Percentiles rank a stretch among this genome's conserved stretches.
These are phyloP conservation scores for Myiagra hebetior DNA, from an alignment of 2,113 vertebrate genomes.

Conservation along the genomic window DNA sequence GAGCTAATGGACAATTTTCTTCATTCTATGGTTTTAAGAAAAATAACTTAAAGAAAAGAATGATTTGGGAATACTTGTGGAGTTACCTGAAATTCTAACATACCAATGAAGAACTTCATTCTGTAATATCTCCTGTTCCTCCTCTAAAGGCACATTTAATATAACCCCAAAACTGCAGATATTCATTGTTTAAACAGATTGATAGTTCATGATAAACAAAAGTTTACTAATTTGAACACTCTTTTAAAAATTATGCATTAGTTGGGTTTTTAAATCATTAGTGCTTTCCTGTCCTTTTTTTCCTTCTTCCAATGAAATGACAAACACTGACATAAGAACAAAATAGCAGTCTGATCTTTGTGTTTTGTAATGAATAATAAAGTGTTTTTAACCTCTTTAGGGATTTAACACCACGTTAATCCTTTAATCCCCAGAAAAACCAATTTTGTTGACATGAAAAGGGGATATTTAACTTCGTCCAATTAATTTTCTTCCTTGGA, in stretches of 20 bases:
- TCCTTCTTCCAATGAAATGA: constrained; percentile 49
- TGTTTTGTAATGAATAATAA: constrained; percentile 94
- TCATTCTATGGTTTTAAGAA: not conserved
- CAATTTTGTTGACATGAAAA: constrained; percentile 89
- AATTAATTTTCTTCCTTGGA: constrained; percentile 93
- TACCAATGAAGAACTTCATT: not conserved
- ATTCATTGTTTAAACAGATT: not conserved
- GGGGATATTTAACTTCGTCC: constrained; percentile 86
- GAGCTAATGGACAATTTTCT: not conserved
- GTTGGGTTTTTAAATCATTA: not conserved
- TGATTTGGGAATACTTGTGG: not conserved
- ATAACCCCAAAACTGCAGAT: not conserved
- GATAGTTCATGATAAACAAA: not conserved
- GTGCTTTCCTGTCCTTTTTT: not conserved
- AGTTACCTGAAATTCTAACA: not conserved
- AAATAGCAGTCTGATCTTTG: constrained; percentile 81
- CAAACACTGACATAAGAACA: constrained; percentile 54
- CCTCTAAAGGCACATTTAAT: not conserved
- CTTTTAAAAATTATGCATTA: not conserved
- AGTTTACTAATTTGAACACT: not conserved
- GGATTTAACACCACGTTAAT: constrained; percentile 92
- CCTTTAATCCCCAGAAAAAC: constrained; percentile 95
- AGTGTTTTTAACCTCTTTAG: constrained; percentile 91
- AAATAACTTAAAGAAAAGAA: not conserved
- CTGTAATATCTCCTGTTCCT: not conserved